These are phyloP conservation scores for Lagopus leucura DNA, from an alignment of 2,113 vertebrate genomes.

Conservation along the genomic window DNA sequence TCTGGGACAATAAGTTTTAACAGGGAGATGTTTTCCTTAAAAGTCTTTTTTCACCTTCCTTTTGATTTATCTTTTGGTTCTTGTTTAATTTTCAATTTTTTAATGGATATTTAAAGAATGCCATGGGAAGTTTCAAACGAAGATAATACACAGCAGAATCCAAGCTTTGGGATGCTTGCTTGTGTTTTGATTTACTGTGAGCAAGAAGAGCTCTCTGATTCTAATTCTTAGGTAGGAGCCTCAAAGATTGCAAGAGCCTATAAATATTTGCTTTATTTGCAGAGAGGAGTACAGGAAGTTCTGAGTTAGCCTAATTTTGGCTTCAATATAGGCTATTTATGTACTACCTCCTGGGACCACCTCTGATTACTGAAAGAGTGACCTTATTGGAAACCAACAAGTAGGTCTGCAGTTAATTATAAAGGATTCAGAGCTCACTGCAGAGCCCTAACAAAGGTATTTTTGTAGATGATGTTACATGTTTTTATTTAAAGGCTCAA, in stretches of 20 bases:
- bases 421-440: conserved; percentile 46
- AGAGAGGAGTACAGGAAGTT: conserved; percentile 58
- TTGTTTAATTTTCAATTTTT: background rate
- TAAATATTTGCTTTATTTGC: conserved; percentile 68
- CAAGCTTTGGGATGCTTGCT: background rate
- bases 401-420: conserved; percentile 70
- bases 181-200: background rate
- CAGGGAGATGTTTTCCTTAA: background rate
- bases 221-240: conserved; percentile 20
- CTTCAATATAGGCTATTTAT: conserved; percentile 64
- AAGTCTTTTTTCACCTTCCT: conserved; percentile 7
- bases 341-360: conserved; percentile 54
- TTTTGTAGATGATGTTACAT: conserved; percentile 48
- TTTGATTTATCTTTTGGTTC: background rate
- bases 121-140: background rate
- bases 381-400: conserved; percentile 73
- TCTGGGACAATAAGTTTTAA: background rate
- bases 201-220: background rate
- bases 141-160: background rate
- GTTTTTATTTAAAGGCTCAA: conserved; percentile 63
- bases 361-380: conserved; percentile 67
- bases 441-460: conserved; percentile 51
- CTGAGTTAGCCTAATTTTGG: conserved; percentile 64
- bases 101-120: background rate
- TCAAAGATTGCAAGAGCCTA: conserved; percentile 37